Evolutionary conservation across 2,113 vertebrate genomes (phyloP), one percentile per base, ranked within the genome.

Genomic region (Trematomus loennbergii): DNA sequence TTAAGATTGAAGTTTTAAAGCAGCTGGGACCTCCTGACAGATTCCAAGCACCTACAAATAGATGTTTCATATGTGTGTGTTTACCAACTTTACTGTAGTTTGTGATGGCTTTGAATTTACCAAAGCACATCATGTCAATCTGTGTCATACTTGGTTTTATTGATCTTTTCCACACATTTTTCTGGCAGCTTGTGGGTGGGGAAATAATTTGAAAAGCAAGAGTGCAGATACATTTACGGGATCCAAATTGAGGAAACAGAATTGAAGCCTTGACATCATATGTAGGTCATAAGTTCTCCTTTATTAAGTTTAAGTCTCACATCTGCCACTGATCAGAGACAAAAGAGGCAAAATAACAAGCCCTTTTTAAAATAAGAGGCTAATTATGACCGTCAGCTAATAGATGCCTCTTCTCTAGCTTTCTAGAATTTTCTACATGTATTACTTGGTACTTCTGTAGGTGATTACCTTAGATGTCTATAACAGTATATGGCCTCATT

Each of bases 1-100:
- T 91, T 92, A 82, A 89, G 91, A 92, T 93, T 94, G 92, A 95
- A 94, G 93, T 93, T 88, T 90, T 86, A 92, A 92, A 82, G 91
- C 94, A 89, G 76, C 92, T 72, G 93, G 93, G 92, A 91, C 91
- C 93, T 91, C 88, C 91, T 93, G 93, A 94, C 93, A 95, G 89
- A 92, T 80, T 91, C 84, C 84, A 69, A 87, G 88, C 89, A 84
- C 92, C 88, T 88, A 90, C 93, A 94, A 94, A 95, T 91, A 93
- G 86, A 92, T 87, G 90, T 93, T 92, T 93, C 88, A 89, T 91
- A 90, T 78, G 83, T 84, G 89, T 88, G 82, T 94, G 92, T 94
- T 95, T 94, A 94, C 93, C 88, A 85, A 80, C 80, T 86, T 87
- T 85, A 91, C 85, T 91, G 92, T 91, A 90, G 89, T 85, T 88